phyloP scores from a whole-genome alignment of 2,888 invertebrate species.

The Aplocera efformata region DNA sequence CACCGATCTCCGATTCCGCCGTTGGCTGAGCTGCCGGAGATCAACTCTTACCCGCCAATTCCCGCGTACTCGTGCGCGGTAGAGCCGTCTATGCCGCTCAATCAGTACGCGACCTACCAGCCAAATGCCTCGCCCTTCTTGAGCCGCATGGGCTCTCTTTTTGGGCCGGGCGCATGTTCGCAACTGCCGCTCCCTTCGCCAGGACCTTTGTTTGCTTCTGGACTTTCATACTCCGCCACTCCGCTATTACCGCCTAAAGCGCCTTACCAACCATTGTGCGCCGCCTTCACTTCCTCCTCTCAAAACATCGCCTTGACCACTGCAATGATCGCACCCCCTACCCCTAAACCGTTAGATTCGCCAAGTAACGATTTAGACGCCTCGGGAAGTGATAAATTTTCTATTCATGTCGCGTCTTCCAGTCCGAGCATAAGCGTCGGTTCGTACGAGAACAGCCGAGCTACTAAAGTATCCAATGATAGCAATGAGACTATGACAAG shows the following conservation, averaged over 20 bases:
- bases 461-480: slow-evolving; percentile 61
- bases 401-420: slow-evolving; percentile 53
- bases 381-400: slow-evolving; percentile 59
- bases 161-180: slow-evolving; percentile 78
- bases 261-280: slow-evolving; percentile 80
- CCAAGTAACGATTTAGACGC: slow-evolving; percentile 67
- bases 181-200: slow-evolving; percentile 85
- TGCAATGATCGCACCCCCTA: slow-evolving; percentile 87
- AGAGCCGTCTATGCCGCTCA: slow-evolving; percentile 77
- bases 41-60: slow-evolving; percentile 63
- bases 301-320: slow-evolving; percentile 91
- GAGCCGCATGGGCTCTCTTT: slow-evolving; percentile 81
- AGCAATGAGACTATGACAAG: slow-evolving; percentile 56
- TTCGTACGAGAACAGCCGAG: slow-evolving; percentile 56
- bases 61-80: slow-evolving; percentile 81
- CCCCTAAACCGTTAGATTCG: slow-evolving; percentile 71
- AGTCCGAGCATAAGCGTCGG: slow-evolving; percentile 65
- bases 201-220: slow-evolving; percentile 81
- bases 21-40: slow-evolving; percentile 55
- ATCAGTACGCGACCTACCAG: slow-evolving; percentile 74
- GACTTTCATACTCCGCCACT: slow-evolving; percentile 78
- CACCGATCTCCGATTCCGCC: slow-evolving; percentile 30
- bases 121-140: slow-evolving; percentile 81
- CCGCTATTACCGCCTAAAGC: slow-evolving; percentile 80
- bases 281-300: slow-evolving; percentile 90